These are phyloP conservation scores for Trachemys scripta DNA, from an alignment of 2,113 vertebrate species.

Conservation along the genomic window DNA sequence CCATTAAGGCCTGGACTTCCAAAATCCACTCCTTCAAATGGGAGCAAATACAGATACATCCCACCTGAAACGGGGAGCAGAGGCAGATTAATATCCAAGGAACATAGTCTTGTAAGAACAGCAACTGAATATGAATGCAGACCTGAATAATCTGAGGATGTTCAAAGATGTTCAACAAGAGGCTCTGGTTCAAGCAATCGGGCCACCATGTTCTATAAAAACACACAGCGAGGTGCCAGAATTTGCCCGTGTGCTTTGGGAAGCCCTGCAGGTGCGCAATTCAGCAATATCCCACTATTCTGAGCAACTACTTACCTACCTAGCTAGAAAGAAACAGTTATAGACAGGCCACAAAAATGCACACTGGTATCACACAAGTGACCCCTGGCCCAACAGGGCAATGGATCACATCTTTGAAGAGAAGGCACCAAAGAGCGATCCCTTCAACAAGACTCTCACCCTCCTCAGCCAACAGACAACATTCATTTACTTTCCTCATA, in stretches of 20 bases:
- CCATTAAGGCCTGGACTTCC: not conserved
- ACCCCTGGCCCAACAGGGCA: not conserved
- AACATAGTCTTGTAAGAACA: fast-evolving
- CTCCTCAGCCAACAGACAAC: not conserved
- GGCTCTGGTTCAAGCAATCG: fast-evolving
- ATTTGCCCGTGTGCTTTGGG: not conserved
- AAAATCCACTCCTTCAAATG: not conserved
- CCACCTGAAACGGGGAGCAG: not conserved
- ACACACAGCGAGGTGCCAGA: not conserved
- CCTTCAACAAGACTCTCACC: not conserved
- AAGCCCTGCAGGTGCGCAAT: not conserved
- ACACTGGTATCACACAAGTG: not conserved
- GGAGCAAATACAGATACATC: not conserved
- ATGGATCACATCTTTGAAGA: not conserved
- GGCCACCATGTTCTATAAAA: not conserved
- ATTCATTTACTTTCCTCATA: not conserved
- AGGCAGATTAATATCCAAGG: not conserved
- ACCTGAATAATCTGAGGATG: not conserved
- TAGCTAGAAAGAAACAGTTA: not conserved
- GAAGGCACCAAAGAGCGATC: not conserved
- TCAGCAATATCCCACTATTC: not conserved
- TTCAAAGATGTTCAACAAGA: not conserved
- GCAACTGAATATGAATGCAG: not conserved
- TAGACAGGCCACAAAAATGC: conserved; percentile 18
- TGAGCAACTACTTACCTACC: not conserved